Conservation (phyloP, 2,797 vertebrate genomes). For the Buceros bicornis region DNA sequence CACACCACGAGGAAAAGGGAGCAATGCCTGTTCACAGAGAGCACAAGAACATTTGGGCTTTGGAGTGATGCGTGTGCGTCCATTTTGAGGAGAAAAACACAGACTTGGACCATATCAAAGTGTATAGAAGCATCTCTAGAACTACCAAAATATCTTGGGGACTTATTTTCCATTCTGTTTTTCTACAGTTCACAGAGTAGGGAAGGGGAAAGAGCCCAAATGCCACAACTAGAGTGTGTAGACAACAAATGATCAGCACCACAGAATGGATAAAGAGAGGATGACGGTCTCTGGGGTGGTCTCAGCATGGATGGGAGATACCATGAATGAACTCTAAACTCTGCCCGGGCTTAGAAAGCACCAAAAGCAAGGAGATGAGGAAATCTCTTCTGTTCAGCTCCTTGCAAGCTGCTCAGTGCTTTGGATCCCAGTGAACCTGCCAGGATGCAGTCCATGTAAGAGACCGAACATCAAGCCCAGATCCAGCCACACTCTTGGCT, state of each 20-base stretch:
- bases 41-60: background rate
- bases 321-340: accelerated
- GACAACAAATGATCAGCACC: background rate
- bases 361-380: background rate
- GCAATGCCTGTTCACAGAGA: background rate
- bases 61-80: background rate
- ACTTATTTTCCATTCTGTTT: background rate
- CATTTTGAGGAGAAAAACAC: background rate
- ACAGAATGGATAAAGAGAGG: background rate
- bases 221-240: background rate
- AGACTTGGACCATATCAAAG: background rate
- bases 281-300: background rate
- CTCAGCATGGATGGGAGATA: background rate
- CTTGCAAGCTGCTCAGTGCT: background rate
- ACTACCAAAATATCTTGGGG: background rate
- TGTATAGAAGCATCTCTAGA: background rate
- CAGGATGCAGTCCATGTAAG: accelerated
- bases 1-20: background rate
- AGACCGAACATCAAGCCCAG: background rate
- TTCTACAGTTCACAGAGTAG: background rate
- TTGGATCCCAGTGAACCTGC: background rate
- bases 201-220: background rate
- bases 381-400: background rate
- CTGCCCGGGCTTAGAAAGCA: background rate
- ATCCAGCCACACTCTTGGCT: background rate